A percentile compares a stretch with the other conserved stretches of the same genome.
phyloP scores from a whole-genome alignment of 2,113 vertebrate species.

The Serinus canaria region DNA sequence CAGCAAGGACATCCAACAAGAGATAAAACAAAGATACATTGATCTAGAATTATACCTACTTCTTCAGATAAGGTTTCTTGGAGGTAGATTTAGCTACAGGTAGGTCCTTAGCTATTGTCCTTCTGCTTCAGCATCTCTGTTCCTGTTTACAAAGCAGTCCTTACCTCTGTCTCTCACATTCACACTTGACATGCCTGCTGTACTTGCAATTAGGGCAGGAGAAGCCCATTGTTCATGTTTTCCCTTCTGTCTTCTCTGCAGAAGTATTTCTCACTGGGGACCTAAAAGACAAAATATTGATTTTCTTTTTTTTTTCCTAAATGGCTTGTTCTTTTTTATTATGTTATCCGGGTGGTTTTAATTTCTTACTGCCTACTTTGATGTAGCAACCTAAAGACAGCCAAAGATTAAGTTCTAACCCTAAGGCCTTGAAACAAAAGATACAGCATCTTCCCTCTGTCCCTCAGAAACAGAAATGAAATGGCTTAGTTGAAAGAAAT shows the following conservation, averaged over 20 bases:
- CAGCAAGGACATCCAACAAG: background rate
- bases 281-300: slow-evolving; percentile 64
- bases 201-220: slow-evolving; percentile 56
- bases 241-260: slow-evolving; percentile 37
- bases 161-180: slow-evolving; percentile 20
- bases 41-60: background rate
- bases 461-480: slow-evolving; percentile 35
- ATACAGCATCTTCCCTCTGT: slow-evolving; percentile 10
- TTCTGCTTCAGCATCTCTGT: slow-evolving; percentile 34
- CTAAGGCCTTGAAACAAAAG: slow-evolving; percentile 47
- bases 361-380: slow-evolving; percentile 55
- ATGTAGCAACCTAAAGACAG: slow-evolving; percentile 46
- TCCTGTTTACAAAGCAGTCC: slow-evolving; percentile 7
- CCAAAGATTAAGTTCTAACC: slow-evolving; percentile 54
- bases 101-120: slow-evolving; percentile 15
- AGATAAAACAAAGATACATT: background rate
- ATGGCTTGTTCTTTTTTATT: slow-evolving; percentile 57
- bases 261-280: slow-evolving; percentile 24
- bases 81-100: slow-evolving; percentile 18
- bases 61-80: background rate
- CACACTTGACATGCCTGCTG: slow-evolving; percentile 44
- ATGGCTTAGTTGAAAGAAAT: slow-evolving; percentile 37
- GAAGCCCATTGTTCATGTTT: slow-evolving; percentile 30
- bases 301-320: background rate
- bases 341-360: slow-evolving; percentile 46